These are phyloP conservation scores for Oreonectes daqikongensis DNA, from an alignment of 2,797 vertebrate species.

Conservation along the genomic window DNA sequence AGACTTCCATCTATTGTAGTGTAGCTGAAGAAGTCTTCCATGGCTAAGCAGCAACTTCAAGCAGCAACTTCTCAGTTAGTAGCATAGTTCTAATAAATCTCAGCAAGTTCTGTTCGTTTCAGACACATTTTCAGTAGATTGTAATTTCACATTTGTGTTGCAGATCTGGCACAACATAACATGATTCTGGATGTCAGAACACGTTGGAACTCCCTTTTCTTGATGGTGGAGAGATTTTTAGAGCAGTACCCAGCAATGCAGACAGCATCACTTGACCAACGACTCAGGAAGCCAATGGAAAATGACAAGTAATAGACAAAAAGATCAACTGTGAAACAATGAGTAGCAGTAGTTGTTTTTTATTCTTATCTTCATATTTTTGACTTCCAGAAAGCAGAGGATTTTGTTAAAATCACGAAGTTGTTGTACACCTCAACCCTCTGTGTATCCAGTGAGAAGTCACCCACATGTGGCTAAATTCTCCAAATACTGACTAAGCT, in stretches of 20 bases:
- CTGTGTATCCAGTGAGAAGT: too few relatives aligned
- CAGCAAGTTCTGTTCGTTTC: neutral
- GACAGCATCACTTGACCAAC: neutral
- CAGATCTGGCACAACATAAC: conserved; percentile 8
- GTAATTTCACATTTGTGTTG: neutral
- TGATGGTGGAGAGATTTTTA: conserved; percentile 7
- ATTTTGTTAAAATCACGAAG: too few relatives aligned
- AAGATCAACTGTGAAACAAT: too few relatives aligned
- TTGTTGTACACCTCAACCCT: too few relatives aligned
- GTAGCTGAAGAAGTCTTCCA: neutral
- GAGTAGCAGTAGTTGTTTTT: too few relatives aligned
- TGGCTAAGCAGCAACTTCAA: neutral
- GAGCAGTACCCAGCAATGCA: neutral
- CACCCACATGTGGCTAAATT: too few relatives aligned
- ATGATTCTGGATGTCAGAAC: conserved; percentile 13
- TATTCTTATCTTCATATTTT: too few relatives aligned
- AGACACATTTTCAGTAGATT: neutral
- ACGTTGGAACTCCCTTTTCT: neutral
- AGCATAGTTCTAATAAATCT: neutral
- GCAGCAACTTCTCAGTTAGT: conserved; percentile 4
- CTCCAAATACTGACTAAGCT: too few relatives aligned
- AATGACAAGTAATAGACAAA: too few relatives aligned
- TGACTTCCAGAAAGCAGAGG: too few relatives aligned
- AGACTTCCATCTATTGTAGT: too few relatives aligned
- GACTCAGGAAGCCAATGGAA: conserved; percentile 8